Evolutionary conservation across 1,140 invertebrate species (phyloP), one percentile per base, ranked within the genome.

Genomic region (Drosophila watanabei): DNA sequence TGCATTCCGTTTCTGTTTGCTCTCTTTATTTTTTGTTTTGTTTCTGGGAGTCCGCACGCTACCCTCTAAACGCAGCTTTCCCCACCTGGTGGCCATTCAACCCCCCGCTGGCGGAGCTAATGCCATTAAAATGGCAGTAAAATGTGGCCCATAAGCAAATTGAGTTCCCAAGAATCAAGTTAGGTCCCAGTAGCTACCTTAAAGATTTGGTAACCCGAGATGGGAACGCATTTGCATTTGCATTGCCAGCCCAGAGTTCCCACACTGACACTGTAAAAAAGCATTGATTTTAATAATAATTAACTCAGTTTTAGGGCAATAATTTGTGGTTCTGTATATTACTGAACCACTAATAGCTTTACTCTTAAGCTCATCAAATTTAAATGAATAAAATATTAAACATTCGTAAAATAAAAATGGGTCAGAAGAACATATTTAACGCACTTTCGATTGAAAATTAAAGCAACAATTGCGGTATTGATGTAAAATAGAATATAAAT

Each of bases 221-320:
- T 73, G 71, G 69, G 54, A 75, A 61, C 32, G 37, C 45, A 73
- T 73, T 75, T 73, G 69, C 71, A 73, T 73, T 61, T 61, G 56
- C 69, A 52, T 73, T 52, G 45, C 45, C 45, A 59, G 11, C n/a
- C 51, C 59, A 63, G 65, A 64, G 69, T 89, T 89, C 82, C 86
- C 86, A 90, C 86, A 90, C 81, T 9, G 4, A 11, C 54, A 75
- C 71, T 73, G 64, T 5, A 11, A 35, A n/a, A 70, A 49, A 37
- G n/a, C 1, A 39, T 11, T 33, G 5, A 33, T 33, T 52, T 52
- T 7, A 18, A 18, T 33, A 33, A 11, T 20, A 20, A 45, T 41
- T 7, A 41, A 41, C 14, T 0, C 39, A 41, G 39, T 41, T 41
- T 43, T n/a, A 43, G 4, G 20, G 45, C 11, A 24, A 7, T 46